A percentile compares a stretch with the other conserved stretches of the same genome.
phyloP scores from a whole-genome alignment of 2,113 vertebrate species.

The Pimephales promelas region DNA sequence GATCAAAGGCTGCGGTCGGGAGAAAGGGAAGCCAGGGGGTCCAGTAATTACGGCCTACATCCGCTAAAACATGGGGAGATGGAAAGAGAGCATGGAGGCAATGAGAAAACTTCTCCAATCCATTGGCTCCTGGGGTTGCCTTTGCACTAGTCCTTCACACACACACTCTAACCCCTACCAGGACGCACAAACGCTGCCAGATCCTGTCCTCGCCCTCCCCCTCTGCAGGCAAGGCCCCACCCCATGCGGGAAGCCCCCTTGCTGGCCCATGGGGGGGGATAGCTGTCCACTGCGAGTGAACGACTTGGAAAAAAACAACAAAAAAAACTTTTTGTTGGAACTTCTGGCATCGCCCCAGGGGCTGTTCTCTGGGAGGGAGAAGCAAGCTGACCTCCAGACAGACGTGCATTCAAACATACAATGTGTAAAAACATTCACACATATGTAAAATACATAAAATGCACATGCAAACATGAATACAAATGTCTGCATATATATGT shows the following conservation, averaged over 20 bases:
- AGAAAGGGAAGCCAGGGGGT: conserved; percentile 90
- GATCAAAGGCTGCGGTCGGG: conserved; percentile 90
- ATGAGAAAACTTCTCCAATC: conserved; percentile 84
- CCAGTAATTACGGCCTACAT: conserved; percentile 95
- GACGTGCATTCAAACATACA: conserved; percentile 41
- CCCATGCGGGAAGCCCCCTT: conserved; percentile 71
- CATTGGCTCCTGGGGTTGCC: conserved; percentile 82
- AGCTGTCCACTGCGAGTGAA: conserved; percentile 71
- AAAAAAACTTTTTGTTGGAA: conserved; percentile 71
- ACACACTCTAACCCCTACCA: conserved; percentile 66
- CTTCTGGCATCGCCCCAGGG: conserved; percentile 75
- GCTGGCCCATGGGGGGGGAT: conserved; percentile 68
- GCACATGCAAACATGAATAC: conserved; percentile 27
- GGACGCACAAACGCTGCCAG: conserved; percentile 75
- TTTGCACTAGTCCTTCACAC: conserved; percentile 78
- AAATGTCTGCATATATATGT: not conserved
- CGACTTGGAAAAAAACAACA: conserved; percentile 51
- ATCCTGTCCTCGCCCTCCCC: conserved; percentile 79
- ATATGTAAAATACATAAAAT: conserved; percentile 1
- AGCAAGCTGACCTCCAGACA: conserved; percentile 64
- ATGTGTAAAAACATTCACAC: not conserved
- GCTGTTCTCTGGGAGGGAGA: conserved; percentile 73
- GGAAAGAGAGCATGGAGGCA: conserved; percentile 70
- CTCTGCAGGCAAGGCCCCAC: conserved; percentile 77
- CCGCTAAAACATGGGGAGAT: conserved; percentile 84